Evolutionary conservation across 2,888 invertebrate genomes (phyloP).

Genomic region (Philereme vetulata): DNA sequence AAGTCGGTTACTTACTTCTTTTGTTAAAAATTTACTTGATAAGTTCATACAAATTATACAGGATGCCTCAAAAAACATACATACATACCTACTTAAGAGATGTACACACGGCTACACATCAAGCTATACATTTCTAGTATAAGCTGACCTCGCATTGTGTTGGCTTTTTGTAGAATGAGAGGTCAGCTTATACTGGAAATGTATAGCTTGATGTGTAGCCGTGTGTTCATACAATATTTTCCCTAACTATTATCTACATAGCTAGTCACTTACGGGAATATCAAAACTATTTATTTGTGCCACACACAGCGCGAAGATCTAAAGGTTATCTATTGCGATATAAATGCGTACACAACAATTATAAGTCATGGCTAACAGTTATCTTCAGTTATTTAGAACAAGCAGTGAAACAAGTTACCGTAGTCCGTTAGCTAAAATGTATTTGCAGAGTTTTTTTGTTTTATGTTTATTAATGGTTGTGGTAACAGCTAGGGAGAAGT

Average conservation of each 20-base stretch:
- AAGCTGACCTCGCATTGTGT: too few relatives aligned
- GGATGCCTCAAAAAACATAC: too few relatives aligned
- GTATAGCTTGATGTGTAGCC: too few relatives aligned
- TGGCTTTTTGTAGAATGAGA: too few relatives aligned
- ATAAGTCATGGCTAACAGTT: slow-evolving; percentile 65
- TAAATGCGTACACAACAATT: slow-evolving; percentile 43
- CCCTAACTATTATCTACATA: not conserved
- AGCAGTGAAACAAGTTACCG: slow-evolving; percentile 18
- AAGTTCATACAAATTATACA: too few relatives aligned
- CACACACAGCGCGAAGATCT: slow-evolving; percentile 39
- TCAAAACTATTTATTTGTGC: slow-evolving; percentile 45
- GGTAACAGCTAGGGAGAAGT: slow-evolving; percentile 41
- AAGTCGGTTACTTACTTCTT: too few relatives aligned
- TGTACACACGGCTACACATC: too few relatives aligned
- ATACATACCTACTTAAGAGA: too few relatives aligned
- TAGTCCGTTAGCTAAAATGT: slow-evolving; percentile 36
- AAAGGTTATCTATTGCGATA: slow-evolving; percentile 72
- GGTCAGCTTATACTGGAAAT: too few relatives aligned
- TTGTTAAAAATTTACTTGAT: too few relatives aligned
- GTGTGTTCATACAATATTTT: too few relatives aligned
- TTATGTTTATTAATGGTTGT: slow-evolving; percentile 36
- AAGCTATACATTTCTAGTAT: too few relatives aligned
- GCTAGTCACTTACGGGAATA: not conserved
- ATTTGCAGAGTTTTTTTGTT: slow-evolving; percentile 33
- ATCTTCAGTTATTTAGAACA: slow-evolving; percentile 42